These are phyloP conservation scores for Bettongia penicillata DNA, from an alignment of 2,113 vertebrate species.

Conservation along the genomic window DNA sequence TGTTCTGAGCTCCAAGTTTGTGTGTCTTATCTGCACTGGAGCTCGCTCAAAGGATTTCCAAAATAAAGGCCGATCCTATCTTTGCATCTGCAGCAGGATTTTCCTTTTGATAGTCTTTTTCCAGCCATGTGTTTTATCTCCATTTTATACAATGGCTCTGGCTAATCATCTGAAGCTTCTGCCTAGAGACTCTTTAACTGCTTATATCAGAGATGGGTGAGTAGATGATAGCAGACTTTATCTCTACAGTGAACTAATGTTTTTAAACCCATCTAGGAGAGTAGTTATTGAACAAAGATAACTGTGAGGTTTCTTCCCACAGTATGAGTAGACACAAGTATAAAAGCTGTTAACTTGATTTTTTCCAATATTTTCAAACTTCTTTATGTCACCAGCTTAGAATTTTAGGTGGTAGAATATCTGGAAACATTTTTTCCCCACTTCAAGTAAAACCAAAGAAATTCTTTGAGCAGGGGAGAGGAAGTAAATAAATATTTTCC, in stretches of 20 bases:
- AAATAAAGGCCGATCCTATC: neutral
- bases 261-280: neutral
- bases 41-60: neutral
- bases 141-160: neutral
- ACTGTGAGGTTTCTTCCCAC: neutral
- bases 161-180: neutral
- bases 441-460: neutral
- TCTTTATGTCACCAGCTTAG: neutral
- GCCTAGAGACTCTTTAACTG: neutral
- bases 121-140: neutral
- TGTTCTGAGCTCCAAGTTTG: neutral
- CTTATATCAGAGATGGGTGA: neutral
- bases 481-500: neutral
- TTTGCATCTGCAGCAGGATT: neutral
- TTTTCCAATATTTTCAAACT: neutral
- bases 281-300: neutral
- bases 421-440: neutral
- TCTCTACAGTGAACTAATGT: neutral
- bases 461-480: neutral
- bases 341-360: neutral
- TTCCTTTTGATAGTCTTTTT: neutral
- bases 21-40: neutral
- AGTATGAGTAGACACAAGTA: neutral
- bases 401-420: neutral
- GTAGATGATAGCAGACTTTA: neutral